These are phyloP conservation scores for Hyperopisus bebe DNA, from an alignment of 2,113 vertebrate species.

Conservation along the genomic window DNA sequence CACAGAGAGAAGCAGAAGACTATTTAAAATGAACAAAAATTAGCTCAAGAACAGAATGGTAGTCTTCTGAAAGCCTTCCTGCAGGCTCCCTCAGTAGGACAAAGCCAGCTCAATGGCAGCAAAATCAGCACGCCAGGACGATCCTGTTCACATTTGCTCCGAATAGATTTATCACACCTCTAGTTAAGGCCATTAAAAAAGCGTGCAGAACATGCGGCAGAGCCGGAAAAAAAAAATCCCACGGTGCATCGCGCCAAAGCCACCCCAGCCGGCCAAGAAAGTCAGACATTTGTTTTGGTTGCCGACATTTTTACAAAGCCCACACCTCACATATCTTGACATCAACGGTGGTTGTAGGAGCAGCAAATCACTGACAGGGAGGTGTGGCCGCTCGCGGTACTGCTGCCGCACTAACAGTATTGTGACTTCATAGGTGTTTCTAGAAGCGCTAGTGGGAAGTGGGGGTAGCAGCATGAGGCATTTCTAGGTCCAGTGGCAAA, in stretches of 20 bases:
- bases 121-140: not conserved
- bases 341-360: not conserved
- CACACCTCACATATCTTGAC: not conserved
- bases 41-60: not conserved
- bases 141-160: not conserved
- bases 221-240: not conserved
- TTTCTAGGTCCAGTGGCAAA: conserved; percentile 43
- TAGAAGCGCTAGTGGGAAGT: conserved; percentile 33
- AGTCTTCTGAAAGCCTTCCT: not conserved
- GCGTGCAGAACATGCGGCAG: not conserved
- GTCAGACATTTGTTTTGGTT: not conserved
- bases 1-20: not conserved
- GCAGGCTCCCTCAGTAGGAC: not conserved
- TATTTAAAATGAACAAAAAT: not conserved
- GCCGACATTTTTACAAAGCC: not conserved
- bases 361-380: not conserved
- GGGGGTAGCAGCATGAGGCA: conserved; percentile 44
- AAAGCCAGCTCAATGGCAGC: not conserved
- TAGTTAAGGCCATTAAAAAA: conserved; percentile 8
- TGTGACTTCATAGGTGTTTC: conserved; percentile 34
- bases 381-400: not conserved
- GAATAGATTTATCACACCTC: not conserved
- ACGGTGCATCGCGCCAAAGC: conserved; percentile 11
- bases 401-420: not conserved
- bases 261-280: not conserved